Conservation (phyloP, 2,113 vertebrate genomes). For the Lepus americanus region DNA sequence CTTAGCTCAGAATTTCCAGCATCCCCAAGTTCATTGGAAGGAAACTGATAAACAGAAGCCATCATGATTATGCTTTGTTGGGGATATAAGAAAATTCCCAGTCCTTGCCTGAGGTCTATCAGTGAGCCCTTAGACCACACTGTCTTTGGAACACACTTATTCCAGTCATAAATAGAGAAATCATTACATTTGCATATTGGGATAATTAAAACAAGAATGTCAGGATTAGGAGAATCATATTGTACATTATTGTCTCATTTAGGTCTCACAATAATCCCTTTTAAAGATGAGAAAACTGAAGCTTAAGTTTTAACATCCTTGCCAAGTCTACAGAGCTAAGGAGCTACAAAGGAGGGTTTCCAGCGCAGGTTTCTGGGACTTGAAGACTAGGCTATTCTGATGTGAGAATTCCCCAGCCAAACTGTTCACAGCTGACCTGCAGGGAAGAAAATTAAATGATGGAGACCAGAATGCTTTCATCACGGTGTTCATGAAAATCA, state of each 20-base stretch:
- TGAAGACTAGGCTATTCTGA: not conserved
- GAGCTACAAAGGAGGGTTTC: not conserved
- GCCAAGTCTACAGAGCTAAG: not conserved
- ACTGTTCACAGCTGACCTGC: not conserved
- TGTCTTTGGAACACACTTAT: slow-evolving; percentile 23
- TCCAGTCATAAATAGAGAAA: not conserved
- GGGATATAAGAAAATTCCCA: not conserved
- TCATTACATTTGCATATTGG: not conserved
- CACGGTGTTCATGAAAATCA: not conserved
- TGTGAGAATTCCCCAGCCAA: not conserved
- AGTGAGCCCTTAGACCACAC: not conserved
- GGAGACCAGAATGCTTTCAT: not conserved
- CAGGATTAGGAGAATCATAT: not conserved
- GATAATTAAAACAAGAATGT: slow-evolving; percentile 7
- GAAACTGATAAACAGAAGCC: not conserved
- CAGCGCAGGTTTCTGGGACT: not conserved
- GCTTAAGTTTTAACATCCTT: slow-evolving; percentile 4
- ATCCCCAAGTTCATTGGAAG: slow-evolving; percentile 1
- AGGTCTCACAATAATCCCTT: slow-evolving; percentile 37
- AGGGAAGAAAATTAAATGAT: not conserved
- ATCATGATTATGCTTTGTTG: not conserved
- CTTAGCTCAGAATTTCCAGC: slow-evolving; percentile 23
- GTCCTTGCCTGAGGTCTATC: not conserved
- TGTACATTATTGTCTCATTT: not conserved
- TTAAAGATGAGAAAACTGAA: not conserved